phyloP scores from a whole-genome alignment of 2,888 invertebrate species.

The Tiphia femorata region DNA sequence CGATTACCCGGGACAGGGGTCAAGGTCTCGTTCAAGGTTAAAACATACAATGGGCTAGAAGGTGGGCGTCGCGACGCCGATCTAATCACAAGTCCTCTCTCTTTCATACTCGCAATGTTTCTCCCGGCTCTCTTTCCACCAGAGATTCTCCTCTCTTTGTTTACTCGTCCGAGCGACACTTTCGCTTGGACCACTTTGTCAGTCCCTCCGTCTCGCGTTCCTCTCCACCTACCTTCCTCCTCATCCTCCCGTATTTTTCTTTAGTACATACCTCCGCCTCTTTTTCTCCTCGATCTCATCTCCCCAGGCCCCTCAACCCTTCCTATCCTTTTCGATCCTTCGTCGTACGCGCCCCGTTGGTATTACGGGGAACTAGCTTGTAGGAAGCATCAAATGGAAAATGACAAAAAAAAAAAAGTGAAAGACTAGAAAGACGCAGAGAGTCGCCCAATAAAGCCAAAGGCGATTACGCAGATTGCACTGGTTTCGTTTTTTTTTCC shows the following conservation, averaged over 20 bases:
- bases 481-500: neutral
- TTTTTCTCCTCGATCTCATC: too few species aligned
- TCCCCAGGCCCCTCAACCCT: neutral
- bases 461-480: conserved; percentile 3
- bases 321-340: neutral
- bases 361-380: conserved; percentile 25
- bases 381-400: conserved; percentile 31
- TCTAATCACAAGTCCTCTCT: neutral
- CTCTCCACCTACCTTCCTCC: neutral
- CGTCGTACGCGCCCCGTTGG: conserved; percentile 3
- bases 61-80: too few species aligned
- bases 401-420: conserved; percentile 21
- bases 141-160: neutral
- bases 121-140: neutral
- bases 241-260: too few species aligned
- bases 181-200: neutral
- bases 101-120: neutral
- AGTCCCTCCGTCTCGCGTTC: neutral
- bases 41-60: too few species aligned
- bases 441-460: neutral
- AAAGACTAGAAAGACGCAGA: neutral
- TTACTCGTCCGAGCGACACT: neutral
- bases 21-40: too few species aligned
- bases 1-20: too few species aligned
- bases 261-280: too few species aligned